Conservation (phyloP, 2,113 vertebrate species). For the Prionailurus viverrinus region DNA sequence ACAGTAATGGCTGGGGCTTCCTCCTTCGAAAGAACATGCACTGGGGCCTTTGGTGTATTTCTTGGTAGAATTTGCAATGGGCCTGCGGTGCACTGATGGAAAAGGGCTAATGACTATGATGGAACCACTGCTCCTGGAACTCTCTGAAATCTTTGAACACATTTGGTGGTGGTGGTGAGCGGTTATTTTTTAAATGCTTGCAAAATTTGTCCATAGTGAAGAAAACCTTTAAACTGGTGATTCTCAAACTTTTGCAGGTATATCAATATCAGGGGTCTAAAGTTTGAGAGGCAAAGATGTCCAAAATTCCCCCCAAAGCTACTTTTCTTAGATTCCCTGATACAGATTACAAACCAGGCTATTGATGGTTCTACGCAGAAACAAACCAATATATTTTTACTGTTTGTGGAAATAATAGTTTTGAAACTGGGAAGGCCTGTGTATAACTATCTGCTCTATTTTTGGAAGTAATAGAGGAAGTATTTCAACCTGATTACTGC, state of each 20-base stretch:
- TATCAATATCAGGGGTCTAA: neutral
- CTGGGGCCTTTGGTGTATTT: neutral
- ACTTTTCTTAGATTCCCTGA: neutral
- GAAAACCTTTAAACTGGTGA: neutral
- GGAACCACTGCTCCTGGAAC: neutral
- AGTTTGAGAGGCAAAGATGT: neutral
- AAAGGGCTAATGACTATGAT: neutral
- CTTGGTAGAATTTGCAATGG: neutral
- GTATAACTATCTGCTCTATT: constrained; percentile 75
- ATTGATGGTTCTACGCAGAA: neutral
- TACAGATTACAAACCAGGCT: neutral
- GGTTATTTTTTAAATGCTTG: neutral
- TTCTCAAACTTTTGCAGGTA: neutral
- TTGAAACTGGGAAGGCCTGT: constrained; percentile 23
- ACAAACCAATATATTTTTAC: constrained; percentile 57
- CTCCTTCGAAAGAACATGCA: neutral
- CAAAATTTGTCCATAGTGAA: neutral
- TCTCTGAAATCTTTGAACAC: neutral
- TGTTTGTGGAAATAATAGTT: constrained; percentile 62
- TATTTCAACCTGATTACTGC: constrained; percentile 78
- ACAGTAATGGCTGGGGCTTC: neutral
- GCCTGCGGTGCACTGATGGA: neutral
- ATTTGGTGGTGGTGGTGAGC: neutral
- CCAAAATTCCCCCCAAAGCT: neutral
- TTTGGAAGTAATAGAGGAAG: constrained; percentile 76